These are phyloP conservation scores for Chionis minor DNA, from an alignment of 2,113 vertebrate species.

Conservation along the genomic window DNA sequence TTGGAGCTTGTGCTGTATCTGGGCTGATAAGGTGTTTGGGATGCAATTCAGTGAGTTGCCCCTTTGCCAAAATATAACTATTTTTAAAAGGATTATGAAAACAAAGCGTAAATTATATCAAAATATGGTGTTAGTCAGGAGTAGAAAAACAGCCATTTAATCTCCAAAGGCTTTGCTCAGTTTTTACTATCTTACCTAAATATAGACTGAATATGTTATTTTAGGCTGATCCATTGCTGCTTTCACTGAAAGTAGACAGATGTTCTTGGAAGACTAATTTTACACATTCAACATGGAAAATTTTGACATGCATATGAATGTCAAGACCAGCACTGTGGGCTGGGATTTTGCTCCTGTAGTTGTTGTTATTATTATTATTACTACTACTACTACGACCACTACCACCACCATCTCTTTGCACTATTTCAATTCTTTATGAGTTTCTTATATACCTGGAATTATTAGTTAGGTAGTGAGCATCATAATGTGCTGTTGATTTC, in stretches of 20 bases:
- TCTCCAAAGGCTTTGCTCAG: not conserved
- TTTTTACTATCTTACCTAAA: slow-evolving; percentile 9
- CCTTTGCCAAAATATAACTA: not conserved
- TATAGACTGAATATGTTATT: not conserved
- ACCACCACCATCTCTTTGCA: not conserved
- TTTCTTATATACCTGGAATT: not conserved
- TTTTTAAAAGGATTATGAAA: not conserved
- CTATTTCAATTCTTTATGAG: not conserved
- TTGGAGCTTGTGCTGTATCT: not conserved
- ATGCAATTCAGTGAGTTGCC: not conserved
- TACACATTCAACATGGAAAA: not conserved
- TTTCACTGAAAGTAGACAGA: not conserved
- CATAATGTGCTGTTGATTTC: not conserved
- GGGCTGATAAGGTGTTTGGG: not conserved
- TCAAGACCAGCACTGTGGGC: not conserved
- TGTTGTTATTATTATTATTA: not conserved
- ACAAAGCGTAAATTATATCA: not conserved
- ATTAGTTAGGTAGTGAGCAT: not conserved
- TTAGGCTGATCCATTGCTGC: not conserved
- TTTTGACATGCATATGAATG: not conserved
- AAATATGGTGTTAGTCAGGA: not conserved
- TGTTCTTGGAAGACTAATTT: not conserved
- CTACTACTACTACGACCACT: not conserved
- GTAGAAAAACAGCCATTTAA: not conserved
- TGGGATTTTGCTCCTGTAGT: not conserved